phyloP scores from a whole-genome alignment of 2,113 vertebrate genomes.

The Paracanthobrama guichenoti region DNA sequence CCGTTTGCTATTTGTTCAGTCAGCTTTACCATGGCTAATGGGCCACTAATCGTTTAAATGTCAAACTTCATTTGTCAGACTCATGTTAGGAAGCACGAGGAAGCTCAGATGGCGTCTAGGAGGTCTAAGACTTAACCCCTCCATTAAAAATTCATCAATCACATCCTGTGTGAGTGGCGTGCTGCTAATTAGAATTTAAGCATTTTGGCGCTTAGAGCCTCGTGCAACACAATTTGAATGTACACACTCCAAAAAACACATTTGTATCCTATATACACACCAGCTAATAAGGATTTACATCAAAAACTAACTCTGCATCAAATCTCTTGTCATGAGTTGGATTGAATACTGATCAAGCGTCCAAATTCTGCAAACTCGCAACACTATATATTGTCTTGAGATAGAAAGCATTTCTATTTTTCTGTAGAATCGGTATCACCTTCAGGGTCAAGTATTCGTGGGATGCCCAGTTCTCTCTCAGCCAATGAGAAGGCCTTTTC shows the following conservation, averaged over 20 bases:
- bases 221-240: neutral
- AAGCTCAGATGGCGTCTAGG: conserved; percentile 67
- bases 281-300: no score
- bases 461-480: conserved; percentile 89
- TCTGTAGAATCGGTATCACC: conserved; percentile 68
- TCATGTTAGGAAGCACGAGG: conserved; percentile 67
- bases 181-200: conserved; percentile 36
- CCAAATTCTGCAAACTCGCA: neutral
- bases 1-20: conserved; percentile 28
- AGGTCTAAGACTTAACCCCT: conserved; percentile 47
- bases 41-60: conserved; percentile 69
- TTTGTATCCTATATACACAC: neutral
- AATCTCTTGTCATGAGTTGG: neutral
- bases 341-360: no score
- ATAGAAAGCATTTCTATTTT: neutral
- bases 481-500: conserved; percentile 91
- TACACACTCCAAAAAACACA: neutral
- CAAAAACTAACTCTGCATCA: neutral
- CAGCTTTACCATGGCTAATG: conserved; percentile 61
- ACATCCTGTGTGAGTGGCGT: conserved; percentile 25
- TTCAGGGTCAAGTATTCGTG: conserved; percentile 93
- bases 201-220: neutral
- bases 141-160: conserved; percentile 39
- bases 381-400: neutral
- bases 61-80: conserved; percentile 73